Conservation (phyloP, 2,797 vertebrate species). For the Chromobotia macracanthus region DNA sequence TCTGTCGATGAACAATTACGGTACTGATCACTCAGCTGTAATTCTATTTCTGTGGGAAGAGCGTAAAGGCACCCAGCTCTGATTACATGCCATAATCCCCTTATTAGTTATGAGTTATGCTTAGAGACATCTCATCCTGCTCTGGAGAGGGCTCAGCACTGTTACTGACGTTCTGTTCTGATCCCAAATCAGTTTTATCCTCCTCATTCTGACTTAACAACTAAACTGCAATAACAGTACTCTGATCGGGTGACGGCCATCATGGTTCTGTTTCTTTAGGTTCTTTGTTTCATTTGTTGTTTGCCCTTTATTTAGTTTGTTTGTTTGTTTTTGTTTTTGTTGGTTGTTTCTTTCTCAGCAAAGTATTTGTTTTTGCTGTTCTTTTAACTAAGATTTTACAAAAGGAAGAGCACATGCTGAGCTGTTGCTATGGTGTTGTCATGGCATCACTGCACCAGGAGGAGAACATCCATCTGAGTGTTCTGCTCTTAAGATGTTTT, state of each 20-base stretch:
- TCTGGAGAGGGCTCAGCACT: conserved; percentile 7
- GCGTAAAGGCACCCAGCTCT: conserved; percentile 44
- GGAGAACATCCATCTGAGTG: no score
- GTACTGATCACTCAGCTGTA: conserved; percentile 45
- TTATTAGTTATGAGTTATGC: conserved; percentile 63
- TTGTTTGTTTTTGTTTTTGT: no score
- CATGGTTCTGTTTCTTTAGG: not conserved
- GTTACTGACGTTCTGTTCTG: conserved; percentile 21
- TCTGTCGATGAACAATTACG: conserved; percentile 56
- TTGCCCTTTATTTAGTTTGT: no score
- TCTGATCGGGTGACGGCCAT: not conserved
- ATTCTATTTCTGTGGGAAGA: conserved; percentile 58
- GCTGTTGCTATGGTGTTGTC: no score
- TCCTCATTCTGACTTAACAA: not conserved
- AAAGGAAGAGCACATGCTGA: no score
- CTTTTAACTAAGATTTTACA: no score
- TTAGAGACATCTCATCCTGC: conserved; percentile 28
- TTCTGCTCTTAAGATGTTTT: no score
- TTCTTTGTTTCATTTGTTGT: not conserved
- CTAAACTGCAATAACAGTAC: not conserved
- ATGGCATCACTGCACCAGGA: no score
- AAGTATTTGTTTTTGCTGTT: no score
- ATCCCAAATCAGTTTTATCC: conserved; percentile 22
- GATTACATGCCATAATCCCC: conserved; percentile 65
- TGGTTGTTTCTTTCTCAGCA: no score